Evolutionary conservation across 2,113 vertebrate genomes (phyloP).

Genomic region (Thomomys bottae): DNA sequence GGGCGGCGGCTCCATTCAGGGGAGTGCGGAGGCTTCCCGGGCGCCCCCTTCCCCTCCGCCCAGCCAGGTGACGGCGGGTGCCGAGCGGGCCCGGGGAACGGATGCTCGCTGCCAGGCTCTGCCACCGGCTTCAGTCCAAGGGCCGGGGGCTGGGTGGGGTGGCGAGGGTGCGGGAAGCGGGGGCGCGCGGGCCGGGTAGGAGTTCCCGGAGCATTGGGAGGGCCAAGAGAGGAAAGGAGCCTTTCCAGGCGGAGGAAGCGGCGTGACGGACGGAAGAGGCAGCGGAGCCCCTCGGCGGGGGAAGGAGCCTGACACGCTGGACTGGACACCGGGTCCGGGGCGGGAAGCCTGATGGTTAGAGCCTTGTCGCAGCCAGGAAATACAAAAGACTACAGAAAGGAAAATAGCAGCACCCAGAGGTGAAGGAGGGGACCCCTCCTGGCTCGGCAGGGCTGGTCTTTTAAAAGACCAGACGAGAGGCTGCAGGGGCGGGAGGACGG

Average conservation of each 20-base stretch:
- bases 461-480: background rate
- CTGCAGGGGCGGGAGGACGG: background rate
- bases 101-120: background rate
- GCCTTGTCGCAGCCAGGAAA: slow-evolving; percentile 27
- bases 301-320: slow-evolving; percentile 12
- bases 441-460: background rate
- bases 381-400: background rate
- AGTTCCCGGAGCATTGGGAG: slow-evolving; percentile 17
- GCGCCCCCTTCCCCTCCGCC: background rate
- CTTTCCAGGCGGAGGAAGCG: slow-evolving; percentile 53
- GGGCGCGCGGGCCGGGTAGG: background rate
- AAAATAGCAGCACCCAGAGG: background rate
- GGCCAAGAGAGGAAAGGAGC: slow-evolving; percentile 41
- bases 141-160: no score
- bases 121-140: no score
- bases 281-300: slow-evolving; percentile 27
- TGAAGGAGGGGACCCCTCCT: background rate
- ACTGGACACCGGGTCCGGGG: background rate
- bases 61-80: slow-evolving; percentile 58
- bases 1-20: slow-evolving; percentile 56
- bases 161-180: background rate
- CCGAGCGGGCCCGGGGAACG: background rate
- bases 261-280: slow-evolving; percentile 63
- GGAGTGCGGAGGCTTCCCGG: slow-evolving; percentile 35
- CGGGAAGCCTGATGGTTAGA: slow-evolving; percentile 58